Conservation (phyloP, 2,797 vertebrate species). For the Margarornis squamiger region DNA sequence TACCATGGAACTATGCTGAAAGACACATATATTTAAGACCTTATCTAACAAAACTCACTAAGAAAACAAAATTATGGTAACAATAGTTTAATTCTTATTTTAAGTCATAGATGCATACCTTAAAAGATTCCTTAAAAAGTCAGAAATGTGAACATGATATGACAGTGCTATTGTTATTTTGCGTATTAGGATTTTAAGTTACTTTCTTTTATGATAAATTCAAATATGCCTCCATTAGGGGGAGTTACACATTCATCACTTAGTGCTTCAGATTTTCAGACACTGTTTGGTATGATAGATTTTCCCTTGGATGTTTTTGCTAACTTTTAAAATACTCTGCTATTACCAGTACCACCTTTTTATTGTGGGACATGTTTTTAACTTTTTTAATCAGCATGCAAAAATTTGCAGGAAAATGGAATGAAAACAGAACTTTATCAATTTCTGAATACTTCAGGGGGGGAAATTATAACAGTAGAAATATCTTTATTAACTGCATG, state of each 20-base stretch:
- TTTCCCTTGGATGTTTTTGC: conserved; percentile 3
- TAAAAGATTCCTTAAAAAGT: not conserved
- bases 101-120: not conserved
- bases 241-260: conserved; percentile 51
- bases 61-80: not conserved
- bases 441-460: not conserved
- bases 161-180: not conserved
- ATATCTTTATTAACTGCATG: not conserved
- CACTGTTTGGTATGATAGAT: not conserved
- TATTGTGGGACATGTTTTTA: not conserved
- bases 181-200: not conserved
- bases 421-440: not conserved
- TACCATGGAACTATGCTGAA: not conserved
- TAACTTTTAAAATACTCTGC: not conserved
- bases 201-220: conserved; percentile 37
- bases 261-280: conserved; percentile 17
- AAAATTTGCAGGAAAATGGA: not conserved
- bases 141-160: not conserved
- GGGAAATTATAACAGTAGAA: not conserved
- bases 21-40: not conserved
- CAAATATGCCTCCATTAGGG: conserved; percentile 63
- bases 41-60: not conserved
- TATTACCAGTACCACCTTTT: not conserved
- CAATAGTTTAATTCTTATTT: not conserved
- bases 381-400: not conserved